These are phyloP conservation scores for Coregonus clupeaformis DNA, from an alignment of 2,113 vertebrate species.

Conservation along the genomic window DNA sequence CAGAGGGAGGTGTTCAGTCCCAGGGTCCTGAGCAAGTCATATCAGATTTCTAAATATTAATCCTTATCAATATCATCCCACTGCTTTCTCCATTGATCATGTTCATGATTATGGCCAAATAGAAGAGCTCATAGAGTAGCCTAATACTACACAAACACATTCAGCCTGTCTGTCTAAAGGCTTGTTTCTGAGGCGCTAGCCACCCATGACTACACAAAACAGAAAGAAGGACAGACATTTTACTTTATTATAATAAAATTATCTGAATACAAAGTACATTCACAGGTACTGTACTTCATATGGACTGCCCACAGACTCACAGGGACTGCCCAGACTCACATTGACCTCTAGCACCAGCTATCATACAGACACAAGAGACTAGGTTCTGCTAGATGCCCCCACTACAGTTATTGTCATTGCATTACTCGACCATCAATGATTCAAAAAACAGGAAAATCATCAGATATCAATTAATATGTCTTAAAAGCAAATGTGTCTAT, in stretches of 20 bases:
- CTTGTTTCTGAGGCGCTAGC: too few species aligned
- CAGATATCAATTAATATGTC: constrained; percentile 26
- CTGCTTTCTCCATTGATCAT: too few species aligned
- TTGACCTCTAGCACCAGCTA: constrained; percentile 30
- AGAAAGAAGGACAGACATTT: constrained; percentile 31
- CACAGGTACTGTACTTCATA: constrained; percentile 63
- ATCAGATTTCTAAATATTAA: too few species aligned
- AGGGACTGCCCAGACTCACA: too few species aligned
- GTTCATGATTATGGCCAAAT: too few species aligned
- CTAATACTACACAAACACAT: too few species aligned
- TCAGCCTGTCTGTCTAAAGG: too few species aligned
- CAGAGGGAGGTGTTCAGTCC: too few species aligned
- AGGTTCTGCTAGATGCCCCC: background rate
- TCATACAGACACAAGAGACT: constrained; percentile 19
- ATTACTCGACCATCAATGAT: constrained; percentile 41
- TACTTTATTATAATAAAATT: constrained; percentile 77
- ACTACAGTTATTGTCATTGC: background rate
- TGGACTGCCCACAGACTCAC: constrained; percentile 9
- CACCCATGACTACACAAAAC: constrained; percentile 3
- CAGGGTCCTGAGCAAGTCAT: too few species aligned
- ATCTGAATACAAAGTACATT: constrained; percentile 78
- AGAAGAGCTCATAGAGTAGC: too few species aligned
- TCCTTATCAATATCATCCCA: too few species aligned
- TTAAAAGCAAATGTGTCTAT: constrained; percentile 30
- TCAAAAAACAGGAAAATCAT: constrained; percentile 39